Base-by-base conservation (phyloP, 2,113 vertebrate species). In the Megalops atlanticus region DNA sequence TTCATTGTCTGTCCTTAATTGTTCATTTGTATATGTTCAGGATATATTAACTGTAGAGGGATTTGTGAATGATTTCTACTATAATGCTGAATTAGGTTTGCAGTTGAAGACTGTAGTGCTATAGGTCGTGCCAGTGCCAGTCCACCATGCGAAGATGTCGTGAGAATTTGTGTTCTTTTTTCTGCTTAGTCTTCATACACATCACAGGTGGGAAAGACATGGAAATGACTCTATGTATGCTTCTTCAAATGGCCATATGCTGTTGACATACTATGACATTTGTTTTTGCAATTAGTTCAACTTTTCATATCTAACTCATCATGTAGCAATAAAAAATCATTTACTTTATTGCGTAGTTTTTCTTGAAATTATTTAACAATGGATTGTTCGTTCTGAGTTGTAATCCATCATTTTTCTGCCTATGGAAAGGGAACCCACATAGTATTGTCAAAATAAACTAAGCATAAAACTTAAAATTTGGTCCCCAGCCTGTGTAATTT, bases 11-110 rank as follows among this genome's bases (percentile, higher is more conserved):
- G 52, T 78, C 64, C 10, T 75, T 27, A 27, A 45, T 35, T n/a
- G 7, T 76, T 47, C 31, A 18, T 33, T 76, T 39, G 16, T 77
- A 64, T 64, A 40, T 64, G 36, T 77, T 79, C 54, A 64, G 21
- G 58, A 77, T 49, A 40, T 77, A 24, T 27, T 40, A 77, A 58
- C 10, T 24, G 41, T 70, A 45, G 58, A 35, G 21, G 43, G 8
- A 45, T 18, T 64, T 31, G 35, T 8, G 12, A 24, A 78, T 70
- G 1, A 78, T 16, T 24, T 79, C 58, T 33, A 45, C 54, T 43
- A 40, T 43, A 64, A 78, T 41, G 40, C 10, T 7, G 8, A 31
- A 35, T 49, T 76, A 33, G 7, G 39, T 36, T 77, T 38, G 33
- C 21, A 21, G 33, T 45, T 16, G 75, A 54, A 45, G 35, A 38